A percentile compares a stretch with the other conserved stretches of the same genome.
These are phyloP conservation scores for Pitangus sulphuratus DNA, from an alignment of 2,797 vertebrate species.

Conservation along the genomic window DNA sequence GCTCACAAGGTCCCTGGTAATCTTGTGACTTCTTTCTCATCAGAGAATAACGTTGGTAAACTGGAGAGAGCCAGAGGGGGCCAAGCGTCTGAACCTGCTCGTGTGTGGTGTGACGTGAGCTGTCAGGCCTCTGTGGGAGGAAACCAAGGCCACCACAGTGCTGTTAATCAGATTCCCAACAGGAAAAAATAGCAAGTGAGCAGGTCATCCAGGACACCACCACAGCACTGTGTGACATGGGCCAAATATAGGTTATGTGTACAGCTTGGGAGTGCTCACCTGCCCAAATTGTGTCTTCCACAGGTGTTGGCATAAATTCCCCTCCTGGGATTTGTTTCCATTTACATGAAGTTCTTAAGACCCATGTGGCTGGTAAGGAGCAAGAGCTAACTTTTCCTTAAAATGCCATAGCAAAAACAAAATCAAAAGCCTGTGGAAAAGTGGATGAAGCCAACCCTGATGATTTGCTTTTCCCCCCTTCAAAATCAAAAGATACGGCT, in stretches of 20 bases:
- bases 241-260: not conserved
- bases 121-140: not conserved
- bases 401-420: not conserved
- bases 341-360: not conserved
- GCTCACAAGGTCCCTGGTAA: not conserved
- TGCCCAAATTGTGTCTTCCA: not conserved
- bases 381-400: not conserved
- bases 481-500: not conserved
- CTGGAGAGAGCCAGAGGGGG: not conserved
- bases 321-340: not conserved
- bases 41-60: fast-evolving
- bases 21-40: not conserved
- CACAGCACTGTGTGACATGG: not conserved
- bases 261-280: not conserved
- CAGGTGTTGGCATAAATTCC: not conserved
- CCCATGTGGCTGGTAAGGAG: not conserved
- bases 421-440: not conserved
- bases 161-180: not conserved
- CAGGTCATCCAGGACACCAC: not conserved
- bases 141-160: fast-evolving
- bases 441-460: not conserved
- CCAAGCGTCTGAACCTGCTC: not conserved
- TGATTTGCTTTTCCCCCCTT: not conserved
- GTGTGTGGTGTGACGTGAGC: fast-evolving
- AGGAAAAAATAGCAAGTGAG: not conserved